These are phyloP conservation scores for Kryptolebias ocellatus DNA, from an alignment of 2,797 vertebrate genomes.

Conservation along the genomic window DNA sequence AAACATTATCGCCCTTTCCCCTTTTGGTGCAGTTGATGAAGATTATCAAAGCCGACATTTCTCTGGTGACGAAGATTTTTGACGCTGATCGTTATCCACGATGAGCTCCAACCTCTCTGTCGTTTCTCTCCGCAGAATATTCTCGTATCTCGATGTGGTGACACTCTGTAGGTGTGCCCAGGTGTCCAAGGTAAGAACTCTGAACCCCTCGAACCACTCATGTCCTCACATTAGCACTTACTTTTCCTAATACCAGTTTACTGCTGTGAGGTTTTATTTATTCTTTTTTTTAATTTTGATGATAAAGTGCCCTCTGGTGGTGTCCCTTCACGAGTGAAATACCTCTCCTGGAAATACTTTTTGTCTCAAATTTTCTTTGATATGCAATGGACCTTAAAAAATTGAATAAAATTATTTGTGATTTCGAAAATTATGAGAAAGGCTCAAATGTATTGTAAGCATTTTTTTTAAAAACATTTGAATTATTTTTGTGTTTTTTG, in stretches of 20 bases:
- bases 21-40: no score
- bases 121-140: constrained; percentile 87
- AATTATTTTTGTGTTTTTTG: no score
- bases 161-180: constrained; percentile 95
- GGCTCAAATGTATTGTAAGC: no score
- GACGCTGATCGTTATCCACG: neutral
- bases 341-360: no score
- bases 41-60: neutral
- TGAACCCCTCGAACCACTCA: constrained; percentile 5
- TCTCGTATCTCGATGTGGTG: constrained; percentile 97
- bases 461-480: no score
- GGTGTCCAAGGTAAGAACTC: constrained; percentile 90
- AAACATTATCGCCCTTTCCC: no score
- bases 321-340: neutral
- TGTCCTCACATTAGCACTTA: neutral
- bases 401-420: no score
- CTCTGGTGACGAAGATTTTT: neutral
- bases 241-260: neutral
- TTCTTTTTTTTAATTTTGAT: neutral
- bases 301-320: constrained; percentile 64
- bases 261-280: no score
- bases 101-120: constrained; percentile 38
- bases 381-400: no score
- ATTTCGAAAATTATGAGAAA: no score
- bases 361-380: no score